These are phyloP conservation scores for Nineta flava DNA, from an alignment of 2,888 invertebrate genomes.

Conservation along the genomic window DNA sequence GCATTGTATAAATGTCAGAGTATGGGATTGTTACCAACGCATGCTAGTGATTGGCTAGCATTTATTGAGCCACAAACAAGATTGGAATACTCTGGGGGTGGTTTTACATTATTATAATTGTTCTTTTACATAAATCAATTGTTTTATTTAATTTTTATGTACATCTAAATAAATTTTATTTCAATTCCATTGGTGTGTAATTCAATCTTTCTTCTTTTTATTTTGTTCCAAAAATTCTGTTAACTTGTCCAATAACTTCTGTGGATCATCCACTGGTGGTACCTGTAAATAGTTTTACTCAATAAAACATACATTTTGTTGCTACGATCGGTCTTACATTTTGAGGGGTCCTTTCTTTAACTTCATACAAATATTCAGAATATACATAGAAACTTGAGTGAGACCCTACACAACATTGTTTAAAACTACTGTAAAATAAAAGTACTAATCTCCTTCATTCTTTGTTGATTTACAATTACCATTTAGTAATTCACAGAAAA, in stretches of 20 bases:
- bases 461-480: no score
- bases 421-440: not conserved
- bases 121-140: conserved; percentile 9
- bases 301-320: conserved; percentile 5
- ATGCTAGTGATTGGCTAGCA: conserved; percentile 96
- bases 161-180: conserved; percentile 6
- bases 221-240: conserved; percentile 55
- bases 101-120: conserved; percentile 42
- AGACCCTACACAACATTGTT: not conserved
- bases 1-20: conserved; percentile 96
- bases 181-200: conserved; percentile 7
- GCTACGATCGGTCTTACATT: not conserved
- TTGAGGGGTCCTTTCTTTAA: not conserved
- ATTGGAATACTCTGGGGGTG: conserved; percentile 75
- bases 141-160: conserved; percentile 10
- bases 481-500: no score
- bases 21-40: conserved; percentile 92
- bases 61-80: conserved; percentile 84
- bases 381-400: not conserved
- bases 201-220: conserved; percentile 30
- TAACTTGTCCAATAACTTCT: conserved; percentile 49
- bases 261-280: conserved; percentile 73
- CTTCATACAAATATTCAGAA: not conserved
- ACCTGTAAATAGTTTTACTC: conserved; percentile 36
- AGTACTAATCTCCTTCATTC: no score